These are phyloP conservation scores for Tiliacea citrago DNA, from an alignment of 2,888 invertebrate species.

Conservation along the genomic window DNA sequence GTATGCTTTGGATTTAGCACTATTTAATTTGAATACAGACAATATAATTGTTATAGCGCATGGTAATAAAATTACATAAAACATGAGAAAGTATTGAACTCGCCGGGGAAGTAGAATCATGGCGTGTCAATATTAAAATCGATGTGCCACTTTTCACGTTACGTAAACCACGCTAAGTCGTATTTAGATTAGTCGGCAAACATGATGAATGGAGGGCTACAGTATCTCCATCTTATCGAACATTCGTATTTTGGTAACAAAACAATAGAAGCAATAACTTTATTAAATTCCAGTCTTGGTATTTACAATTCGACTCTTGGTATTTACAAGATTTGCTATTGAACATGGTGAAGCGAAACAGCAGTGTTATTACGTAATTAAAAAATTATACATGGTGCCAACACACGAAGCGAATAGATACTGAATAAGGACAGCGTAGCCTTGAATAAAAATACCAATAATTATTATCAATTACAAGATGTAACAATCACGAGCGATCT, in stretches of 20 bases:
- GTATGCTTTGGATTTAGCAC: slow-evolving; percentile 41
- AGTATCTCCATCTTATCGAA: slow-evolving; percentile 34
- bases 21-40: slow-evolving; percentile 47
- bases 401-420: slow-evolving; percentile 67
- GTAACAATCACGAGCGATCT: slow-evolving; percentile 69
- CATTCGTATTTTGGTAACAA: slow-evolving; percentile 46
- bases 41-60: slow-evolving; percentile 56
- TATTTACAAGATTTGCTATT: slow-evolving; percentile 41
- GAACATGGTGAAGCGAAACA: slow-evolving; percentile 43
- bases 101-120: slow-evolving; percentile 67
- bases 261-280: slow-evolving; percentile 52
- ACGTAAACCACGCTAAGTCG: slow-evolving; percentile 61
- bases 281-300: slow-evolving; percentile 39
- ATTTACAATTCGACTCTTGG: slow-evolving; percentile 46
- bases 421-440: slow-evolving; percentile 74
- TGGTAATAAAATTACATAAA: slow-evolving; percentile 70
- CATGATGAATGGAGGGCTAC: slow-evolving; percentile 57
- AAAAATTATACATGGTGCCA: slow-evolving; percentile 70
- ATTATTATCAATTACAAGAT: slow-evolving; percentile 74
- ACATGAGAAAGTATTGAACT: slow-evolving; percentile 67
- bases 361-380: slow-evolving; percentile 67
- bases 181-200: slow-evolving; percentile 66
- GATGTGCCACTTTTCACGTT: slow-evolving; percentile 66
- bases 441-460: slow-evolving; percentile 76
- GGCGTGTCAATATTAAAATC: slow-evolving; percentile 69